A percentile compares a stretch with the other conserved stretches of the same genome.
phyloP scores from a whole-genome alignment of 2,113 vertebrate genomes.

The Callionymus lyra region DNA sequence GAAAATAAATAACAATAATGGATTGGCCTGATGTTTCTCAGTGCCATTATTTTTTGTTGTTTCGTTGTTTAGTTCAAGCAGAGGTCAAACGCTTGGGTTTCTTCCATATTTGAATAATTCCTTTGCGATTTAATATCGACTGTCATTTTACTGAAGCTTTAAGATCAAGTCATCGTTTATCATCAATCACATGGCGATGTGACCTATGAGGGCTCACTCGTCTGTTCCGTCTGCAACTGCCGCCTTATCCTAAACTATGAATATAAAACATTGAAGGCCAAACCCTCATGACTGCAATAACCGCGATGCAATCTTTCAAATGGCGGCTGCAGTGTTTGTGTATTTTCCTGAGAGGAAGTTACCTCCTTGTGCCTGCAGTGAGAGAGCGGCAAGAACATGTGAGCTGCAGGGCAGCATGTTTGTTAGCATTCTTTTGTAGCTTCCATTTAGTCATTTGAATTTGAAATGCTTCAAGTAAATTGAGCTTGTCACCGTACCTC shows the following conservation, averaged over 20 bases:
- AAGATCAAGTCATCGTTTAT: constrained; percentile 1
- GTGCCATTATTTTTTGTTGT: background rate
- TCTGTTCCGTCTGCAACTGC: constrained; percentile 4
- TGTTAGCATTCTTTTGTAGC: too few species aligned
- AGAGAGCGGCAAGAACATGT: too few species aligned
- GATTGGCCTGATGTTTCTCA: background rate
- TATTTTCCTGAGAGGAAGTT: constrained; percentile 2
- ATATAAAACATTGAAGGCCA: constrained; percentile 20
- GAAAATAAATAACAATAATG: too few species aligned
- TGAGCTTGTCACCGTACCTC: too few species aligned
- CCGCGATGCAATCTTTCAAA: constrained; percentile 20
- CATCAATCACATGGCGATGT: constrained; percentile 7
- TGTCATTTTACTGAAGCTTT: background rate
- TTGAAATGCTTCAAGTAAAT: too few species aligned
- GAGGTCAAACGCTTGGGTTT: constrained; percentile 30
- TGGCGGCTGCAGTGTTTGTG: constrained; percentile 7
- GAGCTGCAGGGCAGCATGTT: too few species aligned
- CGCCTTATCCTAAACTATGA: constrained; percentile 24
- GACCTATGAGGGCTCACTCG: constrained; percentile 26
- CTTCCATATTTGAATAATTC: constrained; percentile 11
- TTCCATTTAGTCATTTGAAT: too few species aligned
- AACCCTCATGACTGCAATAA: constrained; percentile 27
- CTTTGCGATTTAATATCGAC: constrained; percentile 1
- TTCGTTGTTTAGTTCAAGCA: constrained; percentile 16
- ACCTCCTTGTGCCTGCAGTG: background rate